These are phyloP conservation scores for Poecilia velifera DNA, from an alignment of 2,797 vertebrate genomes.

Conservation along the genomic window DNA sequence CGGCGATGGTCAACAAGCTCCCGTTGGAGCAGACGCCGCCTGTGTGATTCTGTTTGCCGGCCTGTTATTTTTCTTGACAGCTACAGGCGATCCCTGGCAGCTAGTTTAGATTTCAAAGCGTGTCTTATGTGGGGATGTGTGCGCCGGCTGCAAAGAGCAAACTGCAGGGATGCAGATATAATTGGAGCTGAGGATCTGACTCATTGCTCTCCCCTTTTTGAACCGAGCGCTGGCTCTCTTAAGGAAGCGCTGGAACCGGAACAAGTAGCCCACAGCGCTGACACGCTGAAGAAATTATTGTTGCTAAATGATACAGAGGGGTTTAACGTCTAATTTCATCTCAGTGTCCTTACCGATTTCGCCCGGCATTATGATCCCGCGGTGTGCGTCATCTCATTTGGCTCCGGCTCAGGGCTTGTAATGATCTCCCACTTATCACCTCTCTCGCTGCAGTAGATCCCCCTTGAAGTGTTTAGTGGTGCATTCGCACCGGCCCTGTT, in stretches of 20 bases:
- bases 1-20: slow-evolving; percentile 76
- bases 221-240: slow-evolving; percentile 56
- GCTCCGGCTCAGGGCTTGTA: slow-evolving; percentile 54
- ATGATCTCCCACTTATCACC: slow-evolving; percentile 73
- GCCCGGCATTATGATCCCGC: slow-evolving; percentile 57
- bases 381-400: slow-evolving; percentile 70
- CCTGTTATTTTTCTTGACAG: slow-evolving; percentile 66
- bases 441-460: slow-evolving; percentile 46
- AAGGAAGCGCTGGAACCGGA: slow-evolving; percentile 55
- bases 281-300: slow-evolving; percentile 66
- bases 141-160: slow-evolving; percentile 66
- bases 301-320: slow-evolving; percentile 66
- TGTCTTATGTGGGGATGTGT: slow-evolving; percentile 42
- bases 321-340: slow-evolving; percentile 70
- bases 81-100: slow-evolving; percentile 65
- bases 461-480: slow-evolving; percentile 47
- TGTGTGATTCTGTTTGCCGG: slow-evolving; percentile 56
- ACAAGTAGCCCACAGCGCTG: slow-evolving; percentile 67
- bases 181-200: slow-evolving; percentile 78
- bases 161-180: slow-evolving; percentile 80
- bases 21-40: slow-evolving; percentile 38
- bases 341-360: slow-evolving; percentile 56
- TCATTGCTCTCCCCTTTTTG: slow-evolving; percentile 68
- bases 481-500: no score
- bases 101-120: slow-evolving; percentile 68